phyloP scores from a whole-genome alignment of 2,888 invertebrate species.

The Rotaria socialis region DNA sequence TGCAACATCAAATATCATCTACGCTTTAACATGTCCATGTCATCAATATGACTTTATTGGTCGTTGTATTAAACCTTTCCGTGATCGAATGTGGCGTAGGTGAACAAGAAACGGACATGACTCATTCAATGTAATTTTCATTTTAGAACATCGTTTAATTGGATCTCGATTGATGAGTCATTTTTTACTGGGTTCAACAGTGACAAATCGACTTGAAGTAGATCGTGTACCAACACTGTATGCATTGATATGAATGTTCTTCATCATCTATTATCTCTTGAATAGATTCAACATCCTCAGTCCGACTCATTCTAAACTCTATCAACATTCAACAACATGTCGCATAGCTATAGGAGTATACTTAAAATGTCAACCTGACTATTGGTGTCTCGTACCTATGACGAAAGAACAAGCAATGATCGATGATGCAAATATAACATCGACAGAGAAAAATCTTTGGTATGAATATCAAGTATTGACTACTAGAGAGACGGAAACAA shows the following conservation, averaged over 20 bases:
- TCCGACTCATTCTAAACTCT: neutral
- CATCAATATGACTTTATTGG: neutral
- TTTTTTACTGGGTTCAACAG: too few relatives aligned
- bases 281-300: neutral
- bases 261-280: too few relatives aligned
- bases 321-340: conserved; percentile 3
- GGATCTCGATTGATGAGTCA: too few relatives aligned
- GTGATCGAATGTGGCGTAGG: neutral
- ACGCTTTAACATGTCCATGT: neutral
- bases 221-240: too few relatives aligned
- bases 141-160: too few relatives aligned
- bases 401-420: neutral
- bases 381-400: neutral
- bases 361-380: neutral
- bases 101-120: too few relatives aligned
- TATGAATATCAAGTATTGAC: too few relatives aligned
- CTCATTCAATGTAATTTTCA: too few relatives aligned
- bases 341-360: neutral
- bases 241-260: neutral
- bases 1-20: neutral
- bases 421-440: too few relatives aligned
- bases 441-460: too few relatives aligned
- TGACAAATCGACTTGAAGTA: too few relatives aligned
- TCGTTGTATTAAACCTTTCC: neutral
- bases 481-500: too few relatives aligned